These are phyloP conservation scores for Oreochromis grahami DNA, from an alignment of 2,797 vertebrate species.

Conservation along the genomic window DNA sequence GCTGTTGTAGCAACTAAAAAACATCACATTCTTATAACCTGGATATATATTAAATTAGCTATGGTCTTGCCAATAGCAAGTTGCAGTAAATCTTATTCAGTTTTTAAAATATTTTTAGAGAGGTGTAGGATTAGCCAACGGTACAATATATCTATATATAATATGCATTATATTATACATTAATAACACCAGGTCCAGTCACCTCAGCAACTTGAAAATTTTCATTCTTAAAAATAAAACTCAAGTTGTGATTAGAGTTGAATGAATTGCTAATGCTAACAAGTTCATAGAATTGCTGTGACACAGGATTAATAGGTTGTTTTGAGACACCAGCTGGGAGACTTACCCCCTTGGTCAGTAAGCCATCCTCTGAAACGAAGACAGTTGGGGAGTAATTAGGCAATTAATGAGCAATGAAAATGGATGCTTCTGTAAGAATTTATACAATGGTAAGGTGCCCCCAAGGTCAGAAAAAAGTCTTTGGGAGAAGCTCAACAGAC, in stretches of 20 bases:
- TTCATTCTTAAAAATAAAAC: not conserved
- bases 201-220: not conserved
- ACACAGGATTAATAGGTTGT: slow-evolving; percentile 70
- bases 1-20: not conserved
- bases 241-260: not conserved
- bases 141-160: not conserved
- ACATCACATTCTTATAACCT: not conserved
- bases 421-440: slow-evolving; percentile 43
- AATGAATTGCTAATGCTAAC: not conserved
- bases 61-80: not conserved
- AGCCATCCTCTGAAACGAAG: slow-evolving; percentile 64
- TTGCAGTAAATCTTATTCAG: not conserved
- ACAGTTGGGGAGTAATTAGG: slow-evolving; percentile 75
- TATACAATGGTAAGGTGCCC: slow-evolving; percentile 20
- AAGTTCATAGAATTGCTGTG: slow-evolving; percentile 19
- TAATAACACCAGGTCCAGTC: not conserved
- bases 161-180: too few species aligned
- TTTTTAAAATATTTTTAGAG: not conserved
- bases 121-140: not conserved
- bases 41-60: not conserved
- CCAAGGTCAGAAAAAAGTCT: slow-evolving; percentile 27
- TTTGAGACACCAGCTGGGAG: slow-evolving; percentile 71
- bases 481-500: not conserved
- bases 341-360: slow-evolving; percentile 69
- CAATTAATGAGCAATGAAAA: slow-evolving; percentile 77